Conservation (phyloP, 2,888 invertebrate species). For the Meta bourneti region DNA sequence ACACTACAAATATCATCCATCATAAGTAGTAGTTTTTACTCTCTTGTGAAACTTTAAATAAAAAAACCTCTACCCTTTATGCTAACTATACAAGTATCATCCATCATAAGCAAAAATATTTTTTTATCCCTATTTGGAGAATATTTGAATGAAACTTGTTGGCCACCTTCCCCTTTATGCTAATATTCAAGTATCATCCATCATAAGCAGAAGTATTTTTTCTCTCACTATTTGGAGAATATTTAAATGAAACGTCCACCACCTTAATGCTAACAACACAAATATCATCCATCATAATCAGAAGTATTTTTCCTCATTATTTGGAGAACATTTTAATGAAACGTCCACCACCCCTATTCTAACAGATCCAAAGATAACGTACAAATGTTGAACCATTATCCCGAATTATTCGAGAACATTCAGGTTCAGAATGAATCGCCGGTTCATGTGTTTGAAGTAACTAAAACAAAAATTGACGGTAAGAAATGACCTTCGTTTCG, state of each 20-base stretch:
- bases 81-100: no score
- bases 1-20: no score
- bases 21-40: not conserved
- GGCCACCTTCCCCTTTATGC: not conserved
- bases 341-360: no score
- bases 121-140: not conserved
- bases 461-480: not conserved
- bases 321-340: not conserved
- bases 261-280: not conserved
- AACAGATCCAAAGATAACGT: no score
- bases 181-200: not conserved
- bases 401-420: not conserved
- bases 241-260: not conserved
- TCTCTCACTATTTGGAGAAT: not conserved
- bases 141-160: no score
- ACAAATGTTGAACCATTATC: no score
- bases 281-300: not conserved
- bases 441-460: not conserved
- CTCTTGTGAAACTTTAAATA: not conserved
- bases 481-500: constrained; percentile 29
- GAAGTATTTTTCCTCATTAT: not conserved
- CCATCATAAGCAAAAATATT: no score
- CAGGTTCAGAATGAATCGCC: not conserved
- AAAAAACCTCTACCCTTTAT: no score
- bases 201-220: not conserved